Evolutionary conservation across 2,888 invertebrate genomes (phyloP), one percentile per base, ranked within the genome.

Genomic region (Harpalus rubripes): DNA sequence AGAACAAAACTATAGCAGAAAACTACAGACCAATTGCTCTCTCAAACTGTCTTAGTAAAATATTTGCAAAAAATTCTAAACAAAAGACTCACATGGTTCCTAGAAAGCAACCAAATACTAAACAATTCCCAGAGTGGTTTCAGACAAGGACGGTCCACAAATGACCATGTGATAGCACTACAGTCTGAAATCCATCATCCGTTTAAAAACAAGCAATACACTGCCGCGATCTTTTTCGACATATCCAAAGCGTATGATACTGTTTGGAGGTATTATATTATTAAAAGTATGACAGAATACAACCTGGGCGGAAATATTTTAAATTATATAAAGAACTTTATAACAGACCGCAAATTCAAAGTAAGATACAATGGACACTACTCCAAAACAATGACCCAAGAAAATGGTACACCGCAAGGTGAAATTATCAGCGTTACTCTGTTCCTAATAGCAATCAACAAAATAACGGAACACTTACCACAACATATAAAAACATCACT

Each of bases 11-110:
- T 26, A 65, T 86, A 26, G 80, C 86, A 44, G 41, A 72, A 56
- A 81, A 72, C 8, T 87, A 86, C 65, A 78, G 86, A 41, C 86
- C 86, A 4, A 86, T 87, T 22, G 84, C 86, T 4, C 65, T 86
- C 15, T 86, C 86, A 1, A 58, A 58, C 58, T 58, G 32, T 15
- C 10, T 83, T 7, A 83, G 83, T 76, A 83, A 83, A 76, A 16
- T 74, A 15, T 16, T n/a, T 83, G 41, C 83, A 83, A 76, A 83
- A 83, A 74, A 83, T 83, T n/a, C 7, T 83, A n/a, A 83, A 76
- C 16, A 76, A 83, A 7, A 22, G 83, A 39, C 15, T 83, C 39
- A 65, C 15, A 39, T 83, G 83, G 76, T 58, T 15, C 41, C 12
- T 39, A 56, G 52, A 44, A 26, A 68, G 22, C 12, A 65, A 65